A percentile compares a stretch with the other conserved stretches of the same genome.
phyloP scores from a whole-genome alignment of 2,797 vertebrate genomes.

The Falco columbarius region DNA sequence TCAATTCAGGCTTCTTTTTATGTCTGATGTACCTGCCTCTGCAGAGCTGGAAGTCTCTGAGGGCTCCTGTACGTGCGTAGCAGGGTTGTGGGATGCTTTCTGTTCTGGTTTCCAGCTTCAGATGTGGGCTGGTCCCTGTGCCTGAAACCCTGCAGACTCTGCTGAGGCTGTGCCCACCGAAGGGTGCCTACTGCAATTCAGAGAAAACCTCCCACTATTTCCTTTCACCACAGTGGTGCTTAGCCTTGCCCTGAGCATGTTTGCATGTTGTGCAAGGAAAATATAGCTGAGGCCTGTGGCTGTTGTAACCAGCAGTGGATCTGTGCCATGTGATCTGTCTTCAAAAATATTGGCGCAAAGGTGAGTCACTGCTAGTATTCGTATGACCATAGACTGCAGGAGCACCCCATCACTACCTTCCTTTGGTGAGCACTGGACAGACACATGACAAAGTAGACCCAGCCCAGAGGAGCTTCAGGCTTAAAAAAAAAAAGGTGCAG shows the following conservation, averaged over 20 bases:
- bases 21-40: background rate
- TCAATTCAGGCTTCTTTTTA: background rate
- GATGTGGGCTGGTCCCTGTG: background rate
- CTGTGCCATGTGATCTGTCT: background rate
- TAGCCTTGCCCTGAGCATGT: background rate
- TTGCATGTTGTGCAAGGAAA: background rate
- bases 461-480: background rate
- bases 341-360: background rate
- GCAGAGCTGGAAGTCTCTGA: background rate
- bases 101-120: background rate
- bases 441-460: background rate
- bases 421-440: background rate
- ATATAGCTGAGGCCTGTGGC: background rate
- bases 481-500: background rate
- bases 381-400: background rate
- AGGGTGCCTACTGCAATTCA: background rate
- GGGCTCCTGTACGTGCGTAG: fast-evolving
- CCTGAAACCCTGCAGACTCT: background rate
- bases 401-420: background rate
- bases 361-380: background rate
- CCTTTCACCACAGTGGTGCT: background rate
- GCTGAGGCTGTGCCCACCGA: background rate
- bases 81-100: fast-evolving
- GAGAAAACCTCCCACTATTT: background rate
- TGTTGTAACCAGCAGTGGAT: background rate